Percentiles rank a stretch among this genome's conserved stretches.
Conservation (phyloP, 53 echinoderm and acorn worm species). For the Zoroaster sp. region DNA sequence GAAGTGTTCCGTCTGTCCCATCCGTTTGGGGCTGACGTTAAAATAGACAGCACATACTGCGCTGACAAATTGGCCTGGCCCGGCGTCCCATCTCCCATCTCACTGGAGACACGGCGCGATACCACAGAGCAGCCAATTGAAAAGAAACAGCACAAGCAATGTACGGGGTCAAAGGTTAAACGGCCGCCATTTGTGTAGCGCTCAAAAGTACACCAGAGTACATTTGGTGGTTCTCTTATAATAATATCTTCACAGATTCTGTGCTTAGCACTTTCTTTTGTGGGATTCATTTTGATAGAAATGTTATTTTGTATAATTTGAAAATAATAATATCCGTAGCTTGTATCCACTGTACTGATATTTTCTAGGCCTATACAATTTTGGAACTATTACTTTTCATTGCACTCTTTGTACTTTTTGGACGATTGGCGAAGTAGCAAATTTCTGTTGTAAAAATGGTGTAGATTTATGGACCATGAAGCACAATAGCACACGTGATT, state of each 20-base stretch:
- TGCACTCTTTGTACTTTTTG: too few species aligned
- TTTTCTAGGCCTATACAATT: too few species aligned
- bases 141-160: conserved; percentile 54
- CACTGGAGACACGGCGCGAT: background rate
- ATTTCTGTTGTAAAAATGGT: too few species aligned
- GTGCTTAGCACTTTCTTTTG: too few species aligned
- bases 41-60: conserved; percentile 43
- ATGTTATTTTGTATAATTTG: too few species aligned
- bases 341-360: too few species aligned
- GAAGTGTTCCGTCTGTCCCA: conserved; percentile 20
- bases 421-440: too few species aligned
- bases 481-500: too few species aligned
- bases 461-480: too few species aligned
- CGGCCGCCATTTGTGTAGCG: conserved; percentile 37
- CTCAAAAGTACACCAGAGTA: background rate
- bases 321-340: too few species aligned
- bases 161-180: conserved; percentile 46
- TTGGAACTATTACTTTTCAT: too few species aligned
- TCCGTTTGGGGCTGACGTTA: conserved; percentile 7
- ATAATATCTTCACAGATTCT: background rate
- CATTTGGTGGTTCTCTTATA: background rate
- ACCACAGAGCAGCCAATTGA: conserved; percentile 40
- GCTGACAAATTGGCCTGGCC: conserved; percentile 43
- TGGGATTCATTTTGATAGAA: too few species aligned
- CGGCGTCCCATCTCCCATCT: background rate